Base-by-base conservation (phyloP, 2,797 vertebrate species). In the Serranus cabrilla region DNA sequence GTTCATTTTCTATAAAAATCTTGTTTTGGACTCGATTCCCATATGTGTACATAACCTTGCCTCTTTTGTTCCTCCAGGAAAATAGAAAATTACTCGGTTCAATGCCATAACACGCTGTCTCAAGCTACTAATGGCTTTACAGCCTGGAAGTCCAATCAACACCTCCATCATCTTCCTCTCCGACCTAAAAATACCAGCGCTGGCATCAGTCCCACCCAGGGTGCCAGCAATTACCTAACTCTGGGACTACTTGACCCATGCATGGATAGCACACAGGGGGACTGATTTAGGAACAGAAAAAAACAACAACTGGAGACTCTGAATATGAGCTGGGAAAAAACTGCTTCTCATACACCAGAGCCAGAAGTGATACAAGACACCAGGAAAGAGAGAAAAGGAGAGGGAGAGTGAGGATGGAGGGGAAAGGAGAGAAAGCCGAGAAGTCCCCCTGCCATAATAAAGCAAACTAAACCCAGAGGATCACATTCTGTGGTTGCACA, bases 61-160 rank as follows among this genome's bases (percentile, higher is more conserved):
- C 42, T 39, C 11, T 59, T 65, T 74, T 68, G 31, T 72, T 80
- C 11, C 37, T 67, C 25, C 21, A 66, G 60, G 72, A 79, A 81
- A 85, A 82, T 3, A 47, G 34, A 63, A 79, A 80, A 81, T 82
- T 0, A 78, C 54, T 76, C 5, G 3, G 52, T 62, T 70, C 60
- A 37, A 20, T 76, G 81, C 23, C 11, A 5, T 54, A 74, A 84
- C 76, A 74, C 3, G 70, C 17, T 57, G 51, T 79, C 67, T 80
- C 68, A 57, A 34, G 45, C 65, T 62, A 67, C 70, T 76, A 71
- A 87, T 84, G 72, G 59, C 73, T 81, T 84, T 73, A 51, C 76
- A 80, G 89, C 63, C 85, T 87, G 65, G 65, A 84, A 80, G 75
- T 76, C 78, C 81, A 92, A 91, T 92, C 86, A 88, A 91, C 89